These are phyloP conservation scores for Xyliphius kryptos DNA, from an alignment of 2,113 vertebrate genomes.

Conservation along the genomic window DNA sequence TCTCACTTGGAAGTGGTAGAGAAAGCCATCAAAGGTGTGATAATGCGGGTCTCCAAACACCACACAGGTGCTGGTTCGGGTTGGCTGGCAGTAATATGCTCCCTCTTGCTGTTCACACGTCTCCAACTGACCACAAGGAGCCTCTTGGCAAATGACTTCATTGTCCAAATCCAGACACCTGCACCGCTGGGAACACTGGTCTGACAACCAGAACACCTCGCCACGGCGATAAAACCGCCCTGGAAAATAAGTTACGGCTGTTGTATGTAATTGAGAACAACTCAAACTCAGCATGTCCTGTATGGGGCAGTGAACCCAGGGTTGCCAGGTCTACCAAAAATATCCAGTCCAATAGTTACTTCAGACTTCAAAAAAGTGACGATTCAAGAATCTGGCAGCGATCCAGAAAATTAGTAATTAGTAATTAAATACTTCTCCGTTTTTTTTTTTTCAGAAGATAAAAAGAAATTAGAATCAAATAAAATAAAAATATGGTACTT, in stretches of 20 bases:
- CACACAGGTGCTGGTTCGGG: slow-evolving; percentile 92
- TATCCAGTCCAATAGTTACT: too few relatives aligned
- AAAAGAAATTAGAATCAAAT: too few relatives aligned
- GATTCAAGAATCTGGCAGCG: too few relatives aligned
- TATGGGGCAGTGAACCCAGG: too few relatives aligned
- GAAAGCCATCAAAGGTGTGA: slow-evolving; percentile 96
- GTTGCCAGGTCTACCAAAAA: too few relatives aligned
- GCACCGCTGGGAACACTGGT: slow-evolving; percentile 86
- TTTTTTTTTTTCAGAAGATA: too few relatives aligned
- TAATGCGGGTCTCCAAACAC: slow-evolving; percentile 97
- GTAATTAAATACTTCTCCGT: too few relatives aligned
- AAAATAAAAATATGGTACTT: too few relatives aligned
- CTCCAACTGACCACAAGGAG: slow-evolving; percentile 80
- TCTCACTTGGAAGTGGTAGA: slow-evolving; percentile 87
- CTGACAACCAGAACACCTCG: slow-evolving; percentile 88
- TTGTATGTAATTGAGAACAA: not conserved
- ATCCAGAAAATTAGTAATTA: too few relatives aligned
- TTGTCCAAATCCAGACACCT: slow-evolving; percentile 91
- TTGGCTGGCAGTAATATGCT: slow-evolving; percentile 85
- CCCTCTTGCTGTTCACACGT: slow-evolving; percentile 79
- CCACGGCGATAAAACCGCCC: slow-evolving; percentile 87
- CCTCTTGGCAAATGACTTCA: slow-evolving; percentile 82
- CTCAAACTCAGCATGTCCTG: too few relatives aligned
- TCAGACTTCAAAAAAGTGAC: too few relatives aligned
- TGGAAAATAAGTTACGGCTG: slow-evolving; percentile 41